Evolutionary conservation across 2,888 invertebrate genomes (phyloP), one percentile per base, ranked within the genome.

Genomic region (Dolichomitus sp.): DNA sequence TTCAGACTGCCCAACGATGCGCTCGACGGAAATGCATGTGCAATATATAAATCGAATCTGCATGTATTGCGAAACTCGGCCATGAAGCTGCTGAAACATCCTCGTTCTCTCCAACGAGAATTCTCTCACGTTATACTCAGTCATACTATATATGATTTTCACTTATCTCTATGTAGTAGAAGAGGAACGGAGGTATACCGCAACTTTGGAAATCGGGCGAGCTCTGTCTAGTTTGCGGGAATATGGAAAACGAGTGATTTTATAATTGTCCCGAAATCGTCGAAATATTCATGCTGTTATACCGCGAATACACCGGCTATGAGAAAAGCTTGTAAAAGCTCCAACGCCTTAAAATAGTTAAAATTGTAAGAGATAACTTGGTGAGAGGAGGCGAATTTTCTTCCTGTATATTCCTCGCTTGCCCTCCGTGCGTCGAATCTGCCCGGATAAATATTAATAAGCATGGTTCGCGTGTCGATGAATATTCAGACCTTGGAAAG

Each of bases 391-490:
- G 48, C 17, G 27, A 17, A 54, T 61, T 14, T 57, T 78, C 73
- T 42, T 19, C 57, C 45, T 59, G 61, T 77, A 50, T 80, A 77
- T 81, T 73, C 72, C 68, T 72, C 81, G 76, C 84, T 83, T 79
- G 80, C 85, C 77, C 70, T 81, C 57, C 69, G 74, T 72, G 83
- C 57, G 81, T 74, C 83, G 78, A 85, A 86, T 87, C 81, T 83
- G 70, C 68, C 76, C 78, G 84, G 86, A 89, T 89, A 89, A 89
- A 90, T 89, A 89, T 90, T 90, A 89, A 89, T 70, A 81, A 74
- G 81, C 79, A 50, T 84, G 72, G 83, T 74, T 80, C 85, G 84
- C 88, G 88, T 88, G 89, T 83, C 87, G 85, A 89, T 89, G 88
- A 90, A 89, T 89, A 89, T 89, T 87, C 89, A 89, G 73, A 65